Conservation (phyloP, 1,140 invertebrate species). For the Hesperophylax magnus region DNA sequence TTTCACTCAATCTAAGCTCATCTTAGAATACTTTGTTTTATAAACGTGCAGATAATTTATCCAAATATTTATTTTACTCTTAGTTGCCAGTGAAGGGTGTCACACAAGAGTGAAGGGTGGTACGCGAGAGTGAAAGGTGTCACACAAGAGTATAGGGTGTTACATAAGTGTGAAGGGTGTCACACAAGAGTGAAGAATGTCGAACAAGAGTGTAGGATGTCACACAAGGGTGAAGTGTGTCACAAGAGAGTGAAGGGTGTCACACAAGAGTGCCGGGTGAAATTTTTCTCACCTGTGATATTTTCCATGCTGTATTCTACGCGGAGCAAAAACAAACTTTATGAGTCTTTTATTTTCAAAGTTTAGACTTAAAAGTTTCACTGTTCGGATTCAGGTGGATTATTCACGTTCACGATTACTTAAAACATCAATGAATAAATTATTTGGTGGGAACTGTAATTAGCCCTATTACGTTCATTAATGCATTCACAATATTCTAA, state of each 20-base stretch:
- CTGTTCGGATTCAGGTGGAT: too few species aligned
- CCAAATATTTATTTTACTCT: neutral
- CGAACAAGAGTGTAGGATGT: neutral
- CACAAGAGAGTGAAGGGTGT: neutral
- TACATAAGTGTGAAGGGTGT: too few species aligned
- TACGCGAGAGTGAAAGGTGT: too few species aligned
- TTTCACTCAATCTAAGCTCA: too few species aligned
- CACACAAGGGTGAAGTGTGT: neutral
- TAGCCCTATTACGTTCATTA: neutral
- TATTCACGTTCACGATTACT: neutral
- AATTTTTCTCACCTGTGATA: neutral
- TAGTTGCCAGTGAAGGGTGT: neutral
- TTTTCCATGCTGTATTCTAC: neutral
- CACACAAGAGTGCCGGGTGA: neutral
- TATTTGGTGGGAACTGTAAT: neutral
- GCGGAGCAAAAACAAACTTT: neutral
- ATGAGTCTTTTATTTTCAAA: neutral
- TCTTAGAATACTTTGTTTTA: too few species aligned
- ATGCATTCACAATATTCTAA: neutral
- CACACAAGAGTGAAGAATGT: neutral
- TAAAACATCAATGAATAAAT: neutral
- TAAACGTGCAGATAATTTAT: too few species aligned
- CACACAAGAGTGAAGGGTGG: neutral
- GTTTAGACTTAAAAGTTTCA: neutral
- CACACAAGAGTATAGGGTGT: neutral